phyloP scores from a whole-genome alignment of 2,888 invertebrate genomes.

The Orthosia gothica region DNA sequence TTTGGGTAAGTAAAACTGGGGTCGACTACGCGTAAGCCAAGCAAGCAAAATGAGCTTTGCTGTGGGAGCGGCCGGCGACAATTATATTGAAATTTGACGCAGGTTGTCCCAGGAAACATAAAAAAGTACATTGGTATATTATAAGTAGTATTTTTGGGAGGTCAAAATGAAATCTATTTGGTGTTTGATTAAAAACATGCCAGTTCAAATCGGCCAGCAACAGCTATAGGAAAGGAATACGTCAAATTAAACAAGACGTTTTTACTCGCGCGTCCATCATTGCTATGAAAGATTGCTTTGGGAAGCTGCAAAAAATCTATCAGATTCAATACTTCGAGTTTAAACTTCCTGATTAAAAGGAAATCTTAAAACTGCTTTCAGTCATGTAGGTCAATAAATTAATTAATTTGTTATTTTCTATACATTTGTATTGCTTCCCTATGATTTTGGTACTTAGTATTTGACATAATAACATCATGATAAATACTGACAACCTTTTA shows the following conservation, averaged over 20 bases:
- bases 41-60: too few species aligned
- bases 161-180: background rate
- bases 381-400: slow-evolving; percentile 10
- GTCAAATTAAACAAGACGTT: too few species aligned
- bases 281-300: background rate
- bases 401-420: slow-evolving; percentile 4
- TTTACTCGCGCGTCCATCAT: slow-evolving; percentile 3
- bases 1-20: too few species aligned
- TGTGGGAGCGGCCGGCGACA: too few species aligned
- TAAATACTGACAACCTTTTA: too few species aligned
- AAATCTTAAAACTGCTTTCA: slow-evolving; percentile 44
- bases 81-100: too few species aligned
- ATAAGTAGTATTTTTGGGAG: background rate
- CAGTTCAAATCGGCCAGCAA: background rate
- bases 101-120: too few species aligned
- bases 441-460: too few species aligned
- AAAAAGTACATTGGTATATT: too few species aligned
- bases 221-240: too few species aligned
- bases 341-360: slow-evolving; percentile 59
- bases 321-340: slow-evolving; percentile 36
- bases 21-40: too few species aligned
- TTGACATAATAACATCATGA: too few species aligned
- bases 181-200: background rate
- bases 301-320: slow-evolving; percentile 62
- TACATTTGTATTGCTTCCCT: background rate